Evolutionary conservation across 92 coral and sea anemone genomes (phyloP).

Genomic region (Epizoanthus stellaris): DNA sequence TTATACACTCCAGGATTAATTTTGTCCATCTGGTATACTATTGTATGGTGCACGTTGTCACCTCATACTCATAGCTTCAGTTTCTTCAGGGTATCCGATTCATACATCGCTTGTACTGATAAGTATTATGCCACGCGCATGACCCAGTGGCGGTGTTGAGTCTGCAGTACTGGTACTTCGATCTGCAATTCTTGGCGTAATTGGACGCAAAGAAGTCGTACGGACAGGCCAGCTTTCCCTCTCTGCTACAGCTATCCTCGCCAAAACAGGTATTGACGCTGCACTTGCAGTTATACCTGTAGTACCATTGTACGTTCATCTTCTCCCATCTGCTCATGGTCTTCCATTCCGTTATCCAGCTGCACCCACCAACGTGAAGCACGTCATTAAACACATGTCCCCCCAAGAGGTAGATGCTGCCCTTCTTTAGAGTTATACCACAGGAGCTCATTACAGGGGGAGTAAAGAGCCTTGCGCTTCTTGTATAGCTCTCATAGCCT

Average conservation of each 20-base stretch:
- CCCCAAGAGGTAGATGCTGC: neutral
- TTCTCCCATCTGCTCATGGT: neutral
- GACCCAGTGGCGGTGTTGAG: neutral
- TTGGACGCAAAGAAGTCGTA: neutral
- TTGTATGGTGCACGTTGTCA: neutral
- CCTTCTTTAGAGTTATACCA: neutral
- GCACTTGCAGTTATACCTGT: neutral
- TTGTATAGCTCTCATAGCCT: neutral
- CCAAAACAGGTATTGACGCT: slow-evolving; percentile 10
- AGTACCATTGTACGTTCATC: neutral
- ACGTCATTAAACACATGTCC: neutral
- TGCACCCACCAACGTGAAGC: slow-evolving; percentile 5
- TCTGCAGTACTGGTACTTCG: slow-evolving; percentile 10
- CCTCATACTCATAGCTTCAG: neutral
- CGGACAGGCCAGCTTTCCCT: neutral
- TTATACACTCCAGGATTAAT: no score
- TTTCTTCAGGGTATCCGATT: slow-evolving; percentile 2
- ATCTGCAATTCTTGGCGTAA: neutral
- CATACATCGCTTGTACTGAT: slow-evolving; percentile 18
- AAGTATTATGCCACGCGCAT: slow-evolving; percentile 27
- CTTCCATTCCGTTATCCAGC: neutral
- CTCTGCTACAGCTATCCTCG: neutral
- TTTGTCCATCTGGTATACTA: neutral
- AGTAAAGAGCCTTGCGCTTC: neutral
- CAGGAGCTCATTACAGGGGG: neutral